Base-by-base conservation (phyloP, 2,888 invertebrate species). In the Polymixis lichenea region DNA sequence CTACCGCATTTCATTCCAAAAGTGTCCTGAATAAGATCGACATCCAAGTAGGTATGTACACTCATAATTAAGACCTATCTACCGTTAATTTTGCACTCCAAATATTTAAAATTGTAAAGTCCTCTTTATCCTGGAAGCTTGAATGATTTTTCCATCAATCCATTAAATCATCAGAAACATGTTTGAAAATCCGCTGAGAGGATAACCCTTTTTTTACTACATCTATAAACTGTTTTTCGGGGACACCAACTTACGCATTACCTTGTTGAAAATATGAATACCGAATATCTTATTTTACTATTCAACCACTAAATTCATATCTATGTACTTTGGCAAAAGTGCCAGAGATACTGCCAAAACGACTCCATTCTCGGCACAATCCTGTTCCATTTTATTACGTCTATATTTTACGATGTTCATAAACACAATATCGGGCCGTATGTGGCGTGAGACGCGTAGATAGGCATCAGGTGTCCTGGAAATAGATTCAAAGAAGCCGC, bases 401-500 rank as follows among this genome's bases (percentile, higher is more conserved):
- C 66, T 64, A 74, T 76, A 73, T 72, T 87, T 87, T 86, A 86
- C 25, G 77, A 75, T 64, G 71, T 25, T 77, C 72, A 77, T 82
- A 82, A 84, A 82, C 84, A 61, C 74, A 68, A 86, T 83, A 81
- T 86, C 70, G 64, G 43, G 43, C 13, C 72, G 64, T 78, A 65
- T 79, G 49, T 70, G 64, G 19, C 53, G 38, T 65, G 71, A 69
- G 70, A 67, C 60, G 65, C 55, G 80, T 64, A 60, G 64, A 84
- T 84, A 82, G 77, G 87, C 83, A 84, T 83, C 89, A 88, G 89
- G 87, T 89, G 89, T 82, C 68, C 73, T 80, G 78, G 80, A 82
- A 83, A 85, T 86, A 83, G 80, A 86, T 86, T 86, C 78, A 72
- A 78, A 82, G 78, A 80, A 86, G 78, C 78, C 68, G 75, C 68